Evolutionary conservation across 2,888 invertebrate species (phyloP), one percentile per base, ranked within the genome.

Genomic region (Idaea biselata): DNA sequence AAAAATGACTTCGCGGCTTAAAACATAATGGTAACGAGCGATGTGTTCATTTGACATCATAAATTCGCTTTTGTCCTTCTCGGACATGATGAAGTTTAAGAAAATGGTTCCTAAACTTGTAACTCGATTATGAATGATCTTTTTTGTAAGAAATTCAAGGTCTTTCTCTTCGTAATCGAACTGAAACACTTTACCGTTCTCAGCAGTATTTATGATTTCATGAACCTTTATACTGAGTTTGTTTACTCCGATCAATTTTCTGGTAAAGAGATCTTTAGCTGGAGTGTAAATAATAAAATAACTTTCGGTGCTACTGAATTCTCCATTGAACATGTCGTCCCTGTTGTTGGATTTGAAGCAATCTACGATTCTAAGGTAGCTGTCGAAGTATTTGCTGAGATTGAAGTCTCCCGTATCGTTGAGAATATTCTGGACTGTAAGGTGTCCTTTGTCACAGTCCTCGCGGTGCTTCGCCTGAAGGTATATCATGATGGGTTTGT

Each of bases 401-500:
- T 76, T 71, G 58, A 76, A 76, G 56, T 76, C 73, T 44, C 76
- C 75, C 6, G 67, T 63, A 7, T 61, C 63, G 57, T 71, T 73
- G 17, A 66, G 65, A 5, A 81, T 67, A 60, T 77, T 74, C 55
- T 72, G 63, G 7, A 75, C 73, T 6, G 74, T 73, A 8, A 80
- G 68, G 66, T 67, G 76, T 5, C 72, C 71, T 55, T 74, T 78
- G 14, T 76, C 71, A 5, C 70, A 66, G 56, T 78, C 71, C 66
- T 79, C 78, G 63, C 71, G 69, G 32, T 81, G 81, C 62, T 81
- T 81, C 0, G 80, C 77, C 72, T 81, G 81, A 5, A 76, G 69
- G 55, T 78, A 80, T 57, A 79, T 67, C n/a, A 76, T 60, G 16
- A 76, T 65, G 4, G 75, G 63, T 62, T 69, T 68, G 11, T 63